Evolutionary conservation across 2,888 invertebrate species (phyloP).

Genomic region (Drosophila kuntzei): DNA sequence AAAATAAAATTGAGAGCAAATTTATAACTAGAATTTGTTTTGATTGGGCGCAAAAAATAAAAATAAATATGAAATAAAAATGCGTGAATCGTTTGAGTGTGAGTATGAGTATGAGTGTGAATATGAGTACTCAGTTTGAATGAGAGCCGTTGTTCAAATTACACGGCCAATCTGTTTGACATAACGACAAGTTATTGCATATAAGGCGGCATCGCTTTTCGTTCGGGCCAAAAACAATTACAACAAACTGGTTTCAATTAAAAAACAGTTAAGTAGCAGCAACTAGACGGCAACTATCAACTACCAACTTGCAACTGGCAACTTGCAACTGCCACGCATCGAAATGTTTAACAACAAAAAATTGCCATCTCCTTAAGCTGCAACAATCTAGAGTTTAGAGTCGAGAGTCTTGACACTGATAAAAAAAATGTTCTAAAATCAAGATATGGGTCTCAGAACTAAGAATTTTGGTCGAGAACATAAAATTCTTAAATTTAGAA

Average conservation of each 20-base stretch:
- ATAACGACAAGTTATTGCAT: slow-evolving; percentile 71
- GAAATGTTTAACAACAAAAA: slow-evolving; percentile 29
- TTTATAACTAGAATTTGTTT: too few species aligned
- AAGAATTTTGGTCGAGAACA: too few species aligned
- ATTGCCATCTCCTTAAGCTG: slow-evolving; percentile 51
- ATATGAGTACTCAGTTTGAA: slow-evolving; percentile 13
- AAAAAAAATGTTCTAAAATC: too few species aligned
- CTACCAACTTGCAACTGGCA: slow-evolving; percentile 1
- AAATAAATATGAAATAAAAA: neutral
- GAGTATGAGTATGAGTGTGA: neutral
- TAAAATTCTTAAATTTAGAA: too few species aligned
- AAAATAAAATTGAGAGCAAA: too few species aligned
- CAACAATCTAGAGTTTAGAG: slow-evolving; percentile 10
- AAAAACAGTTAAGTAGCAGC: slow-evolving; percentile 75
- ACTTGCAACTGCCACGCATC: slow-evolving; percentile 28
- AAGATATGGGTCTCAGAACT: too few species aligned
- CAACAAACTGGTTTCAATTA: slow-evolving; percentile 77
- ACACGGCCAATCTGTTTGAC: slow-evolving; percentile 76
- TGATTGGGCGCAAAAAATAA: too few species aligned
- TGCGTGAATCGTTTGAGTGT: slow-evolving; percentile 1
- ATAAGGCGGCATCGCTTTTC: slow-evolving; percentile 55
- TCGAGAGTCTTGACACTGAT: too few species aligned
- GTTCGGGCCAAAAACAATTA: slow-evolving; percentile 66
- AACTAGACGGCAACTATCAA: slow-evolving; percentile 17
- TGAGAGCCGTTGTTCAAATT: slow-evolving; percentile 58